phyloP scores from a whole-genome alignment of 2,113 vertebrate species.

The Caranx ignobilis region DNA sequence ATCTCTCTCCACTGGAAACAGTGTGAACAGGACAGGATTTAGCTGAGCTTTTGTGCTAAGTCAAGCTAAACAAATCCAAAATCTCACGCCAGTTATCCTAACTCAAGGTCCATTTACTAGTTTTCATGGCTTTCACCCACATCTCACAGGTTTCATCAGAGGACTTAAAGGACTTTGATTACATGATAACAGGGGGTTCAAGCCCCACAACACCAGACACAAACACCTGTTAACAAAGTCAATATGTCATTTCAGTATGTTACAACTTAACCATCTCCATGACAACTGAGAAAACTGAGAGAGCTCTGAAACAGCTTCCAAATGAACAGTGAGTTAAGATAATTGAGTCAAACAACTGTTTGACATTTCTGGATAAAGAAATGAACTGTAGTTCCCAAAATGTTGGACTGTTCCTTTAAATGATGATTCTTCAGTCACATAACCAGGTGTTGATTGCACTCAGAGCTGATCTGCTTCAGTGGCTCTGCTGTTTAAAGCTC shows the following conservation, averaged over 20 bases:
- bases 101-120: not conserved
- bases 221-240: not conserved
- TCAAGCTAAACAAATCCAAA: not conserved
- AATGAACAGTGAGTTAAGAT: not conserved
- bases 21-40: not conserved
- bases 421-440: conserved; percentile 2
- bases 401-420: conserved; percentile 12
- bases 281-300: not conserved
- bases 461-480: conserved; percentile 19
- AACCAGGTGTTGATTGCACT: conserved; percentile 13
- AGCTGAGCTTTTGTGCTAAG: not conserved
- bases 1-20: not conserved
- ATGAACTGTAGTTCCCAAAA: conserved; percentile 11
- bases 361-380: not conserved
- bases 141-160: not conserved
- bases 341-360: not conserved
- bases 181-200: not conserved
- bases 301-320: not conserved
- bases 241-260: not conserved
- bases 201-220: not conserved
- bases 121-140: not conserved
- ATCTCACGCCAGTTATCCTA: not conserved
- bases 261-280: not conserved
- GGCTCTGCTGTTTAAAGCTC: conserved; percentile 22
- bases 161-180: not conserved